Conservation (phyloP, 1,140 invertebrate species). For the Sarcophaga peregrina region DNA sequence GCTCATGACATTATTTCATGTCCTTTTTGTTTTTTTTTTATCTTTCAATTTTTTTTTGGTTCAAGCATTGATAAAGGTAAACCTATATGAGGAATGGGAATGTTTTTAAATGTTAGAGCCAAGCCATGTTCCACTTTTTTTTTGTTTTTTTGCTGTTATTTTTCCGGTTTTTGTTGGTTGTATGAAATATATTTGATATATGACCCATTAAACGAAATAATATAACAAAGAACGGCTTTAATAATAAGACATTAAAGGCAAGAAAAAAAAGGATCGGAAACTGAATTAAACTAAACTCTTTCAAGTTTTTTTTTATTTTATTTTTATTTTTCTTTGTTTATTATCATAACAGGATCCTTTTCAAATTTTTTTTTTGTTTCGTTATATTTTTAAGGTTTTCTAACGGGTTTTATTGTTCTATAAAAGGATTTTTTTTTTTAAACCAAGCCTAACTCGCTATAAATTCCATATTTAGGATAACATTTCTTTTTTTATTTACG, state of each 20-base stretch:
- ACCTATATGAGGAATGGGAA: not conserved
- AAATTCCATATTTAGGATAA: no score
- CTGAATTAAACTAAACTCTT: no score
- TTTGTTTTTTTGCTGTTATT: not conserved
- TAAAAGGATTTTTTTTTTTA: not conserved
- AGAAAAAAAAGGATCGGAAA: not conserved
- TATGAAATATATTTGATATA: not conserved
- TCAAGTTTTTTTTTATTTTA: no score
- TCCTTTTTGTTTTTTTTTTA: not conserved
- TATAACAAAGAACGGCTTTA: not conserved
- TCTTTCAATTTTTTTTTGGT: not conserved
- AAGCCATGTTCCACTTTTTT: no score
- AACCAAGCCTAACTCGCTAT: no score
- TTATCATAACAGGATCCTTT: no score
- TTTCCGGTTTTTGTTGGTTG: not conserved
- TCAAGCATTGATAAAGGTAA: not conserved
- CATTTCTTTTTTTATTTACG: no score
- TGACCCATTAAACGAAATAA: conserved; percentile 5
- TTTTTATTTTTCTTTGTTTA: no score
- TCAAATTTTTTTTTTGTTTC: no score
- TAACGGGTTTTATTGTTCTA: not conserved
- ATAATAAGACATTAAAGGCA: not conserved
- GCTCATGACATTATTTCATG: conserved; percentile 7
- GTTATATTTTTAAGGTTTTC: no score
- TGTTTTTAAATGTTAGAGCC: not conserved